These are phyloP conservation scores for Stegostoma tigrinum DNA, from an alignment of 2,113 vertebrate genomes.

Conservation along the genomic window DNA sequence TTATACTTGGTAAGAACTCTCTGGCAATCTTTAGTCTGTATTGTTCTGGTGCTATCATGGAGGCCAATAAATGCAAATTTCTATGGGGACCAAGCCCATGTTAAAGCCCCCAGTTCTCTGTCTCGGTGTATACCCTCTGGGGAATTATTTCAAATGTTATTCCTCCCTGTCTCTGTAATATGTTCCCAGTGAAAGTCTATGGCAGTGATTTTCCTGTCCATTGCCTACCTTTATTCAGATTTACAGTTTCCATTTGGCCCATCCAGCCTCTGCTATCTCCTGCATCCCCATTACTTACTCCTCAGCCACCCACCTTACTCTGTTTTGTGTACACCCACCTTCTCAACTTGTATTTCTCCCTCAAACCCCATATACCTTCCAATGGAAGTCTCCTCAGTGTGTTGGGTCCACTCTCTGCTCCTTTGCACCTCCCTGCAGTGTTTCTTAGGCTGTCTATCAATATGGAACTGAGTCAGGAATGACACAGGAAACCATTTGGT, in stretches of 20 bases:
- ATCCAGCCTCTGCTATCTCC: not conserved
- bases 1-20: not conserved
- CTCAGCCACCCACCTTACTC: too few relatives aligned
- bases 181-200: not conserved
- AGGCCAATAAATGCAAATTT: too few relatives aligned
- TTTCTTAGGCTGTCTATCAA: not conserved
- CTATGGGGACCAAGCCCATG: too few relatives aligned
- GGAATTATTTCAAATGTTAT: not conserved
- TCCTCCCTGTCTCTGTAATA: not conserved
- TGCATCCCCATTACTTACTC: too few relatives aligned
- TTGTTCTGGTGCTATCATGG: too few relatives aligned
- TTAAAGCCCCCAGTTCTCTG: too few relatives aligned
- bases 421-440: too few relatives aligned
- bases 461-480: not conserved
- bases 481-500: not conserved
- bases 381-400: not conserved
- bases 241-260: not conserved
- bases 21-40: not conserved
- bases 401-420: not conserved
- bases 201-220: not conserved
- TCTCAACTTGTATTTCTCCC: not conserved
- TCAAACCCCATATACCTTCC: not conserved
- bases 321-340: not conserved
- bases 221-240: not conserved
- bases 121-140: not conserved